A percentile compares a stretch with the other conserved stretches of the same genome.
Evolutionary conservation across 2,888 invertebrate genomes (phyloP).

Genomic region (Anodontia alba): DNA sequence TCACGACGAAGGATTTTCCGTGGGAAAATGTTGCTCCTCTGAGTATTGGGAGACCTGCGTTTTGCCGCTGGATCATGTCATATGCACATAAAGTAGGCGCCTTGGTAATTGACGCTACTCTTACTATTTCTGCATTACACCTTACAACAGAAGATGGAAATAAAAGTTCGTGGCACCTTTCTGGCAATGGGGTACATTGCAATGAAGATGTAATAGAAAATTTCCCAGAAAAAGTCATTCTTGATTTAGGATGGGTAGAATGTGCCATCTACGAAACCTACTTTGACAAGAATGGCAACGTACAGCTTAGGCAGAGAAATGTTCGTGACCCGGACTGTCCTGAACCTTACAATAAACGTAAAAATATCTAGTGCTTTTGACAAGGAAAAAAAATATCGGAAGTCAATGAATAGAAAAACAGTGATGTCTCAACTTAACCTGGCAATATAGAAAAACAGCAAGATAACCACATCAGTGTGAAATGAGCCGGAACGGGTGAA

Average conservation of each 20-base stretch:
- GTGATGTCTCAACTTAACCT: too few relatives aligned
- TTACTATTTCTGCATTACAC: slow-evolving; percentile 5
- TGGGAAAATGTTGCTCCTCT: slow-evolving; percentile 24
- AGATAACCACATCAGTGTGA: too few relatives aligned
- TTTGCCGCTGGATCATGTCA: slow-evolving; percentile 23
- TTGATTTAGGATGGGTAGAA: slow-evolving; percentile 16
- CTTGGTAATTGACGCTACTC: slow-evolving; percentile 3
- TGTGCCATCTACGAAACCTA: slow-evolving; percentile 11
- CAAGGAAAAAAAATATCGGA: too few relatives aligned
- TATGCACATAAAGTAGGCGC: slow-evolving; percentile 19
- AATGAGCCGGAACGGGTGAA: too few relatives aligned
- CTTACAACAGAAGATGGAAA: slow-evolving; percentile 19
- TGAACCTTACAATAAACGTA: not conserved
- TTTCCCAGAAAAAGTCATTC: not conserved
- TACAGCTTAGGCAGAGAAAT: slow-evolving; percentile 4
- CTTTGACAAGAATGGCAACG: not conserved
- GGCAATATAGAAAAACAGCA: too few relatives aligned
- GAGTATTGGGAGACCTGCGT: slow-evolving; percentile 26
- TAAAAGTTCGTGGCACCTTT: slow-evolving; percentile 15
- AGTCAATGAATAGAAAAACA: too few relatives aligned
- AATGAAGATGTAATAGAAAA: slow-evolving; percentile 19
- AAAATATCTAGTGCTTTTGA: too few relatives aligned
- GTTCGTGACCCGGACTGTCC: slow-evolving; percentile 6
- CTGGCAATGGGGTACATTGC: slow-evolving; percentile 19
- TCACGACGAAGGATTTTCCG: slow-evolving; percentile 25